Evolutionary conservation across 2,888 invertebrate species (phyloP).

Genomic region (Chironomus tentans): DNA sequence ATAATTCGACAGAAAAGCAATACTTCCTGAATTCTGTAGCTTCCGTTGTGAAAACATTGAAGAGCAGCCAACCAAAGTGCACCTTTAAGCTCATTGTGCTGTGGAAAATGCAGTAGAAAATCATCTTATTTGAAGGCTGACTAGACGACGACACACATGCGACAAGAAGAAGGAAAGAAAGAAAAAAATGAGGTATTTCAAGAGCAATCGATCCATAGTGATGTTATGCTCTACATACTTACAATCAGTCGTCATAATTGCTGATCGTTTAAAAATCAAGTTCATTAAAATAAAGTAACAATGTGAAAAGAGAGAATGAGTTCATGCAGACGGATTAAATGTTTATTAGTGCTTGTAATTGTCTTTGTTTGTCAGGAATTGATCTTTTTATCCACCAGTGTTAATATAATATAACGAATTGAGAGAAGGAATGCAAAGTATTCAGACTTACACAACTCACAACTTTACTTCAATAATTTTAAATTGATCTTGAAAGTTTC

Average conservation of each 20-base stretch:
- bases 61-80: too few relatives aligned
- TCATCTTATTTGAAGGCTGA: too few relatives aligned
- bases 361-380: neutral
- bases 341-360: neutral
- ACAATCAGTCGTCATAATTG: neutral
- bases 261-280: neutral
- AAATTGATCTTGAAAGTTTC: slow-evolving; percentile 7
- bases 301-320: neutral
- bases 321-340: too few relatives aligned
- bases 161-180: too few relatives aligned
- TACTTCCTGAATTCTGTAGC: too few relatives aligned
- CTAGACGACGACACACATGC: too few relatives aligned
- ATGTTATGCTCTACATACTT: neutral
- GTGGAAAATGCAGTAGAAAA: too few relatives aligned
- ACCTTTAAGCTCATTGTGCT: too few relatives aligned
- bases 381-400: neutral
- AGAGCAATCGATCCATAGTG: too few relatives aligned
- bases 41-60: too few relatives aligned
- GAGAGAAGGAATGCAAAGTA: neutral
- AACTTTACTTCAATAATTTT: neutral
- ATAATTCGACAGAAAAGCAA: too few relatives aligned
- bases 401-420: neutral
- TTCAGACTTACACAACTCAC: neutral
- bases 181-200: too few relatives aligned
- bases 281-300: neutral